Evolutionary conservation across 2,797 vertebrate genomes (phyloP), one percentile per base, ranked within the genome.

Genomic region (Notolabrus celidotus): DNA sequence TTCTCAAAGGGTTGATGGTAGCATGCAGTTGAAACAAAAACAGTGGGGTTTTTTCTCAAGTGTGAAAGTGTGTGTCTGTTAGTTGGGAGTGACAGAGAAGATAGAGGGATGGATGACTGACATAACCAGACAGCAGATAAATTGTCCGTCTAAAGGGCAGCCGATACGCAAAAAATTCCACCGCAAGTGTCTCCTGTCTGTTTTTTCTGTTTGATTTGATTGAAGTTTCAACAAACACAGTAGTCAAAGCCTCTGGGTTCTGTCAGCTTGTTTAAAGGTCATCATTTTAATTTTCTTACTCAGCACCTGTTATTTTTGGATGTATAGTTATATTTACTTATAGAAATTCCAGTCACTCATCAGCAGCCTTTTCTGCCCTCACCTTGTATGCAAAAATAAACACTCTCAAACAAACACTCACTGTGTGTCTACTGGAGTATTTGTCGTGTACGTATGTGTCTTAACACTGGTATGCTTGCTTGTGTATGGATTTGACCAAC

Each of bases 101-200:
- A 29, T 0, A 17, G 31, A 7, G 29, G 29, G 36, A 50, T 38
- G n/a, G 39, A 17, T 22, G 47, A 60, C 8, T 1, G 55, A 20
- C 47, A 42, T 33, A 38, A 36, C 52, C 41, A 36, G 22, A 11
- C 2, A 7, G 19, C 39, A 59, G 42, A 67, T 56, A 33, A 71
- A 74, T 61, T 43, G 57, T 0, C 7, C 7, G 0, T 41, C 12
- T 62, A 64, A 74, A 74, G 57, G 69, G 15, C 77, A 77, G 54
- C 9, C n/a, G 3, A 41, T 39, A 27, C 57, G 56, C 58, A 47
- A 47, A 25, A 59, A 69, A 61, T 68, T 67, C 61, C 58, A 52
- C 34, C 49, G 31, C 0, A 0, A 47, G 42, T 31, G 12, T 17
- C 49, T 63, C 33, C 67, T 41, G 20, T 15, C n/a, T n/a, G n/a